Evolutionary conservation across 2,797 vertebrate species (phyloP).

Genomic region (Tamandua tetradactyla): DNA sequence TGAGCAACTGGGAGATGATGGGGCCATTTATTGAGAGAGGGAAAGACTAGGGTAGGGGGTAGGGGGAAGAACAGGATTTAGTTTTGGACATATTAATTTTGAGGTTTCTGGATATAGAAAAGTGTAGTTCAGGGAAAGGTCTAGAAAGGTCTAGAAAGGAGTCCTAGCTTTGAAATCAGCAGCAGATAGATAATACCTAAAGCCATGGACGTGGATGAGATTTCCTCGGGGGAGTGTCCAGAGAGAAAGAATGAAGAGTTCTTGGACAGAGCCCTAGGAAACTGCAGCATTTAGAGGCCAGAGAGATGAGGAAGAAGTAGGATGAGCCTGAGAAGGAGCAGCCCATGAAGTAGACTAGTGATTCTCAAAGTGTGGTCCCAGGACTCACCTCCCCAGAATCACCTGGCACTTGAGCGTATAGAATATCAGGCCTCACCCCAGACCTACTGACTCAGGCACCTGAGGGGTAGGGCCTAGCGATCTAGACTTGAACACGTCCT

Average conservation of each 20-base stretch:
- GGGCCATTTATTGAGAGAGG: not conserved
- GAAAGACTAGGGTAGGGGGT: not conserved
- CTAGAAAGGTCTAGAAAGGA: not conserved
- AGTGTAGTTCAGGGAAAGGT: not conserved
- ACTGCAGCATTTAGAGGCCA: not conserved
- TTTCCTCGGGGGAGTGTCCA: not conserved
- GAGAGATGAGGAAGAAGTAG: not conserved
- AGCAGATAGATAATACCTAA: not conserved
- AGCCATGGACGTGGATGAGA: not conserved
- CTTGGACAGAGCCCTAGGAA: not conserved
- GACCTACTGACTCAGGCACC: not conserved
- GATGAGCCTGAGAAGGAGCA: not conserved
- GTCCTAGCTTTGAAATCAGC: not conserved
- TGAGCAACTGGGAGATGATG: not conserved
- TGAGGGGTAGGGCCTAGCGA: not conserved
- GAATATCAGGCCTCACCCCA: rapidly evolving
- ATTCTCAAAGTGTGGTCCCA: not conserved
- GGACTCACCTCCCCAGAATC: not conserved
- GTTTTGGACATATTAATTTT: not conserved
- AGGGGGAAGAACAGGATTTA: no score
- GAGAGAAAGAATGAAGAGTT: not conserved
- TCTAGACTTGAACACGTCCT: not conserved
- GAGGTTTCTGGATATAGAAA: not conserved
- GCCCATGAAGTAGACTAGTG: not conserved
- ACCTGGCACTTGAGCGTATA: not conserved